Base-by-base conservation (phyloP, 2,888 invertebrate genomes). In the Acleris literana region DNA sequence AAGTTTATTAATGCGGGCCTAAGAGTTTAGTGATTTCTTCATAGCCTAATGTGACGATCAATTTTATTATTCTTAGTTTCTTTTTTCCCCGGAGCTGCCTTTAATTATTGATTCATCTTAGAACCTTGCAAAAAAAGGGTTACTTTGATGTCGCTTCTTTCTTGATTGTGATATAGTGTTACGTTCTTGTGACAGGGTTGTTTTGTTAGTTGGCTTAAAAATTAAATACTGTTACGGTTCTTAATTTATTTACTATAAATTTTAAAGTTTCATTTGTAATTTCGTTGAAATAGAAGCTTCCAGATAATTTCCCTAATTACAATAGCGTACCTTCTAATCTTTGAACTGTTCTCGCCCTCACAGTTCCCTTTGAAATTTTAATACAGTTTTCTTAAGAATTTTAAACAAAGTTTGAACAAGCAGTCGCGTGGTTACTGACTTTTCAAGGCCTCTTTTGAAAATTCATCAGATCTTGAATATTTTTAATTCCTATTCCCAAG, bases 301-400 rank as follows among this genome's bases (percentile, higher is more conserved):
- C 18, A 16, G 61, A 62, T 52, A 66, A 66, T 62, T 39, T 48
- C 22, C 43, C 39, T 66, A 66, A 66, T 66, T 66, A 66, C 7
- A 57, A 66, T 53, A 52, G 46, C 39, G 53, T 48, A 52, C 66
- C 66, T 66, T 66, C 56, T 66, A 66, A 62, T 66, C 62, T 66
- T 57, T 17, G 57, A 62, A 48, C 57, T 66, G 57, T 62, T 66
- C 52, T 57, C 60, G 29, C 51, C 51, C 25, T 46, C 25, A 20
- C 64, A 65, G 62, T 66, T 62, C 18, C 57, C 66, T 66, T 66
- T 66, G 66, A 66, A 57, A 66, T 53, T 57, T 57, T 66, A 66
- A 62, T 62, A 66, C 66, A 62, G 57, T 57, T 57, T 53, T 62
- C 39, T 57, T 33, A 48, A 48, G 61, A 62, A 57, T 66, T 66